A percentile compares a stretch with the other conserved stretches of the same genome.
Conservation (phyloP, 2,113 vertebrate species). For the Sisor rabdophorus region DNA sequence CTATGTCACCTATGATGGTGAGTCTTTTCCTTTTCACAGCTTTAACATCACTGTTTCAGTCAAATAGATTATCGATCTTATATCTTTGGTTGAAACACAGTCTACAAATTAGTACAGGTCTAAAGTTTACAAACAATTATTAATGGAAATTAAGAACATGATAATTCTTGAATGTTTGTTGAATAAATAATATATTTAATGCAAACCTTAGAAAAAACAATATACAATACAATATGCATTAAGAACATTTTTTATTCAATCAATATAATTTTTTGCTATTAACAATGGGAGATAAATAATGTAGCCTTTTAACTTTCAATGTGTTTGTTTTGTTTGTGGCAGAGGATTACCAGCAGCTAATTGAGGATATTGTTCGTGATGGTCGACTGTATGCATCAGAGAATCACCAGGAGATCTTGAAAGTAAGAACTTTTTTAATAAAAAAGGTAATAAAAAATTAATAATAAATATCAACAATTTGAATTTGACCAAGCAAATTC, state of each 20-base stretch:
- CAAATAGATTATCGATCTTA: neutral
- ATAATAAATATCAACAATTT: too few relatives aligned
- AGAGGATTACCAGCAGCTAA: slow-evolving; percentile 98
- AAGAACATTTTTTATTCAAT: neutral
- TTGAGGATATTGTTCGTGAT: slow-evolving; percentile 97
- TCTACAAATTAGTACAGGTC: neutral
- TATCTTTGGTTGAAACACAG: neutral
- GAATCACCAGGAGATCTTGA: slow-evolving; percentile 98
- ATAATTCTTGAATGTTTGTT: too few relatives aligned
- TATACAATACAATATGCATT: too few relatives aligned
- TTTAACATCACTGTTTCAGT: neutral
- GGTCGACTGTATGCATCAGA: slow-evolving; percentile 96
- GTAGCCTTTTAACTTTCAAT: neutral
- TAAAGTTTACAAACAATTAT: neutral
- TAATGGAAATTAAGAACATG: neutral
- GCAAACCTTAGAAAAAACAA: too few relatives aligned
- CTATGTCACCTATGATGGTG: slow-evolving; percentile 96
- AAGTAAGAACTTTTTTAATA: slow-evolving; percentile 65
- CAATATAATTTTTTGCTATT: neutral
- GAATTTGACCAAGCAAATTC: too few relatives aligned
- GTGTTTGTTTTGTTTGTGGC: slow-evolving; percentile 48
- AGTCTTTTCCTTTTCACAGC: slow-evolving; percentile 47
- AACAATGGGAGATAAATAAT: neutral
- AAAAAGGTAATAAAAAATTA: too few relatives aligned
- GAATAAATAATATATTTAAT: too few relatives aligned